Percentiles rank a stretch among this genome's conserved stretches.
Evolutionary conservation across 1,140 invertebrate species (phyloP).

Genomic region (Drosophila orosa): DNA sequence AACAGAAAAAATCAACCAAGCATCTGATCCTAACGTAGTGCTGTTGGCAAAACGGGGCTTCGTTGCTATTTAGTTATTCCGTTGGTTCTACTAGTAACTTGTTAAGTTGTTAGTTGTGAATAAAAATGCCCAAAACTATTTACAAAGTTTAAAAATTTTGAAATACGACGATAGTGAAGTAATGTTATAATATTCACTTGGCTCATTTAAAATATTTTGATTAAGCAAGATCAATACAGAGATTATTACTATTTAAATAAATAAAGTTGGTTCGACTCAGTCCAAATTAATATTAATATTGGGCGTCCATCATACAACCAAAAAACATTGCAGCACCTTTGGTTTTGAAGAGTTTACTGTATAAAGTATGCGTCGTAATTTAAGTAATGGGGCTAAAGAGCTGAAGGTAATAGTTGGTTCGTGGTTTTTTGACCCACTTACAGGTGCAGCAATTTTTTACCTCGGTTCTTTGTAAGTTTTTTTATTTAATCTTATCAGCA

Average conservation of each 20-base stretch:
- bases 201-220: neutral
- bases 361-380: neutral
- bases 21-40: conserved; percentile 4
- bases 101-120: neutral
- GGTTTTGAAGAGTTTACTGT: neutral
- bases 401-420: conserved; percentile 1
- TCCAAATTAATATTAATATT: neutral
- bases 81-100: neutral
- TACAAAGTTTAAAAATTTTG: neutral
- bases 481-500: conserved; percentile 65
- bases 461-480: conserved; percentile 27
- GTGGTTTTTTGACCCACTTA: conserved; percentile 33
- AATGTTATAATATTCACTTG: no score
- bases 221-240: neutral
- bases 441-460: conserved; percentile 56
- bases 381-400: neutral
- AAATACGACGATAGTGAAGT: neutral
- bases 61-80: neutral
- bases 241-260: neutral
- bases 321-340: no score
- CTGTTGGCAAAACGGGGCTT: conserved; percentile 3
- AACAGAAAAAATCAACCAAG: conserved; percentile 26
- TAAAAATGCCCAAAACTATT: neutral
- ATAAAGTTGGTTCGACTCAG: neutral
- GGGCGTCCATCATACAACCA: no score